Evolutionary conservation across 64 coral and sea anemone genomes (phyloP).

Genomic region (Montipora sp.): DNA sequence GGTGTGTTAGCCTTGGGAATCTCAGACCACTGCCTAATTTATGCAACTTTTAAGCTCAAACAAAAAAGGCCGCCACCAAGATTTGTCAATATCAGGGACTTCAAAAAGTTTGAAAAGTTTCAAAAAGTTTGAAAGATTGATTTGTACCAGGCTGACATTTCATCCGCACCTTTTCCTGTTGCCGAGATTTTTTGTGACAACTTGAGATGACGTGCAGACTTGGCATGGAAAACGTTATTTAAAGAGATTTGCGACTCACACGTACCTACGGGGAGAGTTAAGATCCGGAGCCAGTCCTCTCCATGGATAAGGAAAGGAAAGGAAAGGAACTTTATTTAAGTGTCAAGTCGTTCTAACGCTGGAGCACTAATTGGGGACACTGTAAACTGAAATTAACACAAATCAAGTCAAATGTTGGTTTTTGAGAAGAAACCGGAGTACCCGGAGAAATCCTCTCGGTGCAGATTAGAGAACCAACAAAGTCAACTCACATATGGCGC

Average conservation of each 20-base stretch:
- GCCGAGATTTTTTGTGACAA: neutral
- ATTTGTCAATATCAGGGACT: neutral
- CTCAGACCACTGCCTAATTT: slow-evolving; percentile 6
- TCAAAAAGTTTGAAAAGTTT: neutral
- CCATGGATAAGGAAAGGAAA: neutral
- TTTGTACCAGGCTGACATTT: neutral
- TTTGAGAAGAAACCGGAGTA: no score
- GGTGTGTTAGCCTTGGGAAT: slow-evolving; percentile 8
- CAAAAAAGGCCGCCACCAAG: neutral
- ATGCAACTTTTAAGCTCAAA: neutral
- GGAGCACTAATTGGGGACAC: no score
- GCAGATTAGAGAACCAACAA: no score
- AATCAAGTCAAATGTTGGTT: no score
- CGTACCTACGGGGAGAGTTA: neutral
- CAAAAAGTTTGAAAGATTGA: neutral
- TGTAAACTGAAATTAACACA: no score
- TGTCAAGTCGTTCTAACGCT: no score
- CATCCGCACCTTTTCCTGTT: neutral
- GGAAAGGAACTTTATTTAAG: no score
- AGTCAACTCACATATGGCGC: no score
- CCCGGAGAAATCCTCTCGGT: no score
- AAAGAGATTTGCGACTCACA: neutral
- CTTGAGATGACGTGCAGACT: neutral
- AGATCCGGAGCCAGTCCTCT: neutral
- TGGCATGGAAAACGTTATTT: neutral